A percentile compares a stretch with the other conserved stretches of the same genome.
phyloP scores from a whole-genome alignment of 2,888 invertebrate genomes.

The Pomacea canaliculata region DNA sequence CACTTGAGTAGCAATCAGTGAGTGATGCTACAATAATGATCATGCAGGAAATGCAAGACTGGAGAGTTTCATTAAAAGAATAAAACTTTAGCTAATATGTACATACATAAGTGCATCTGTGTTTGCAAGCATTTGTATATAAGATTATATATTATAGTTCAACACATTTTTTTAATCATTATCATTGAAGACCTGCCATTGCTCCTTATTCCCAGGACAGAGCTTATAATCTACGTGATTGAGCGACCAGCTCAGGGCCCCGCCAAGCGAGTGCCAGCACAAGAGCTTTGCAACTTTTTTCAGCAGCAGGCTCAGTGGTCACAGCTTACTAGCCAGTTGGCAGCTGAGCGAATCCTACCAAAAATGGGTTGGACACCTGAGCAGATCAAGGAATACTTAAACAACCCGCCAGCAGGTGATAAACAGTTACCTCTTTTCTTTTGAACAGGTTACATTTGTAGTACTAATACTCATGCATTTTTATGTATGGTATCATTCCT shows the following conservation, averaged over 20 bases:
- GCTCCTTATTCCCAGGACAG: slow-evolving; percentile 71
- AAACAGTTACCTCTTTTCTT: too few species aligned
- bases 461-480: background rate
- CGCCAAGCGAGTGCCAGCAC: slow-evolving; percentile 67
- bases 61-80: too few species aligned
- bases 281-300: slow-evolving; percentile 71
- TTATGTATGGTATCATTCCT: background rate
- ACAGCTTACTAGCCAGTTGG: slow-evolving; percentile 79
- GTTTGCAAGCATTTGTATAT: too few species aligned
- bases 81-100: too few species aligned
- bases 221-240: slow-evolving; percentile 81
- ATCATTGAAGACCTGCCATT: too few species aligned
- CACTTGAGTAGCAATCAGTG: too few species aligned
- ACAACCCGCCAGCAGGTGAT: slow-evolving; percentile 81
- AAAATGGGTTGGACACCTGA: slow-evolving; percentile 79
- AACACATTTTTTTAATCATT: too few species aligned
- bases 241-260: slow-evolving; percentile 77
- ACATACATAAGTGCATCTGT: too few species aligned
- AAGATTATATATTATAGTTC: too few species aligned
- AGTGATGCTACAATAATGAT: too few species aligned
- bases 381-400: slow-evolving; percentile 83
- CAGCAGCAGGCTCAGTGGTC: slow-evolving; percentile 77
- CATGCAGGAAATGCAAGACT: too few species aligned
- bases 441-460: too few species aligned
- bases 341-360: slow-evolving; percentile 80